Evolutionary conservation across 2,113 vertebrate species (phyloP).

Genomic region (Hemiprocne comata): DNA sequence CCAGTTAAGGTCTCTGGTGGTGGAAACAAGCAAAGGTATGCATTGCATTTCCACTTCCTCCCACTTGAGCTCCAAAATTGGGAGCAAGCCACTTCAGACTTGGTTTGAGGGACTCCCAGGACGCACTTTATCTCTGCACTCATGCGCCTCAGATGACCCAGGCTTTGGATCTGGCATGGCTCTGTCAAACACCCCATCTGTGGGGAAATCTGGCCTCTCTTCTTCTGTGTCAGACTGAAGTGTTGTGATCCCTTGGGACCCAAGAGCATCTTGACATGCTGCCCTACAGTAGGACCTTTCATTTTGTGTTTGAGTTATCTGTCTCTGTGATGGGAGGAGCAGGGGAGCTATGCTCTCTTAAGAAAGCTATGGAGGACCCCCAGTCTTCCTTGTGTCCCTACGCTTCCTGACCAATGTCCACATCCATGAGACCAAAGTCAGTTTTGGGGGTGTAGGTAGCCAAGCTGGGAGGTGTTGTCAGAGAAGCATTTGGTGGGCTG

Average conservation of each 20-base stretch:
- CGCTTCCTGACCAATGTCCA: neutral
- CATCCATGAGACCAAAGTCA: neutral
- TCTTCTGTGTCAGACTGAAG: neutral
- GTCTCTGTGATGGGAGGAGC: neutral
- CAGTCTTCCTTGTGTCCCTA: neutral
- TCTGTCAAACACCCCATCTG: neutral
- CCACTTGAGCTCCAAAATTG: neutral
- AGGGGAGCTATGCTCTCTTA: neutral
- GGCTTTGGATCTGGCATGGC: neutral
- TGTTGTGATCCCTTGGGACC: neutral
- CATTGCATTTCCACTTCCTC: neutral
- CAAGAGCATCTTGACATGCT: neutral
- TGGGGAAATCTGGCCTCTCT: neutral
- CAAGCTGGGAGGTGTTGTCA: neutral
- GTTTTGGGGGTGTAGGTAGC: neutral
- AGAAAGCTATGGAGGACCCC: neutral
- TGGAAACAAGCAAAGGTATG: conserved; percentile 4
- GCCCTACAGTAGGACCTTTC: neutral
- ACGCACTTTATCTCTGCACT: neutral
- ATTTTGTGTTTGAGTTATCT: neutral
- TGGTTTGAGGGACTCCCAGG: neutral
- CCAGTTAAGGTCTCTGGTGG: neutral
- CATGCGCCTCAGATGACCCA: neutral
- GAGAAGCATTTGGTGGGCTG: neutral
- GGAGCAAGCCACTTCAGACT: neutral